Base-by-base conservation (phyloP, 1,140 invertebrate genomes). In the Cotesia chilonis region DNA sequence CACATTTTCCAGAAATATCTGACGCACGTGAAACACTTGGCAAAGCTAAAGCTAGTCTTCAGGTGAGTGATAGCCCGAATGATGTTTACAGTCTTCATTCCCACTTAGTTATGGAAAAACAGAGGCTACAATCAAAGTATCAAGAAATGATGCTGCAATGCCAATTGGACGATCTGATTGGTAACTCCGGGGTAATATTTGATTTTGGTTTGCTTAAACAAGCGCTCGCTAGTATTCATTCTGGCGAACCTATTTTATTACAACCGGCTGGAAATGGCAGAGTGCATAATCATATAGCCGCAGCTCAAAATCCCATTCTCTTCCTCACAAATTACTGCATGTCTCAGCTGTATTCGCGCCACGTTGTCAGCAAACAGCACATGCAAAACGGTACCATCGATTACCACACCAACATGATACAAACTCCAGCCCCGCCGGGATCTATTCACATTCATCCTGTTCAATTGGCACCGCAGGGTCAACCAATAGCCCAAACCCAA, bases 301-400 rank as follows among this genome's bases (percentile, higher is more conserved):
- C 80, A 14, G 79, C 80, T 74, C 90, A 90, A 73, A 90, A 90
- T 76, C 91, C 92, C 1, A 89, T 93, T 54, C 83, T 93, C 38
- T 91, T 93, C 78, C 87, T 94, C 35, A 91, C 92, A 3, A 93
- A 93, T 76, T 92, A 92, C 75, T 93, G 91, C 80, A 92, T 90
- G 89, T 91, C 91, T 4, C 90, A 92, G 76, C 81, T 93, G n/a
- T 93, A 92, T 82, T 90, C 91, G 47, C 88, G 91, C 52, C 91
- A 92, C 76, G 87, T 92, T 2, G 76, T 91, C 2, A 88, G 88
- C 63, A 90, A 91, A 76, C 90, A 89, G 74, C 85, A 87, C 35
- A 74, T 88, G 68, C 86, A 89, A 71, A 90, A 90, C 73, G 89
- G 89, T 35, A 86, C 85, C 54, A 87, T 89, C 38, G 89, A 90